Conservation (phyloP, 2,113 vertebrate genomes). For the Chiloscyllium plagiosum region DNA sequence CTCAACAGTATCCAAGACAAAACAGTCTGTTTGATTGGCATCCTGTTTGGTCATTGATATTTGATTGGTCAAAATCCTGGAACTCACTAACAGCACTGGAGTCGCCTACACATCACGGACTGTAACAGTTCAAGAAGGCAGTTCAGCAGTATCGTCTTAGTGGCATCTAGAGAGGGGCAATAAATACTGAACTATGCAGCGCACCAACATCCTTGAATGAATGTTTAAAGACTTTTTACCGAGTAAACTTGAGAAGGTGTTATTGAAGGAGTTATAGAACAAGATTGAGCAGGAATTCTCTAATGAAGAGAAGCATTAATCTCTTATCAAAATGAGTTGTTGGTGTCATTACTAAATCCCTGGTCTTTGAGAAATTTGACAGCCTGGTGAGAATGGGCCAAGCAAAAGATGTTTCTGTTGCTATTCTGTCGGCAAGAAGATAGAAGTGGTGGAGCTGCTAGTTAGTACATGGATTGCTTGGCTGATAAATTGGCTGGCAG, state of each 20-base stretch:
- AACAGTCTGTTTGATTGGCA: too few relatives aligned
- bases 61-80: too few relatives aligned
- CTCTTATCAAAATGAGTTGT: background rate
- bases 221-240: background rate
- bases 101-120: too few relatives aligned
- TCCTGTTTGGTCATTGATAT: too few relatives aligned
- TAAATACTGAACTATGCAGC: too few relatives aligned
- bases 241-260: background rate
- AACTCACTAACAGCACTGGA: too few relatives aligned
- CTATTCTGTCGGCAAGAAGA: background rate
- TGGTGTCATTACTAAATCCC: background rate
- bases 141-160: too few relatives aligned
- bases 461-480: background rate
- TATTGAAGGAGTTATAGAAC: background rate
- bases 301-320: background rate
- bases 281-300: background rate
- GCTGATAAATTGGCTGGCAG: background rate
- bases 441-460: background rate
- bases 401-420: background rate
- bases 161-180: too few relatives aligned
- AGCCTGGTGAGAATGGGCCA: background rate
- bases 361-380: background rate
- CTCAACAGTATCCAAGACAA: too few relatives aligned
- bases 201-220: too few relatives aligned
- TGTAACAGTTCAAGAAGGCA: too few relatives aligned